phyloP scores from a whole-genome alignment of 2,888 invertebrate species.

The Phortica okadai region DNA sequence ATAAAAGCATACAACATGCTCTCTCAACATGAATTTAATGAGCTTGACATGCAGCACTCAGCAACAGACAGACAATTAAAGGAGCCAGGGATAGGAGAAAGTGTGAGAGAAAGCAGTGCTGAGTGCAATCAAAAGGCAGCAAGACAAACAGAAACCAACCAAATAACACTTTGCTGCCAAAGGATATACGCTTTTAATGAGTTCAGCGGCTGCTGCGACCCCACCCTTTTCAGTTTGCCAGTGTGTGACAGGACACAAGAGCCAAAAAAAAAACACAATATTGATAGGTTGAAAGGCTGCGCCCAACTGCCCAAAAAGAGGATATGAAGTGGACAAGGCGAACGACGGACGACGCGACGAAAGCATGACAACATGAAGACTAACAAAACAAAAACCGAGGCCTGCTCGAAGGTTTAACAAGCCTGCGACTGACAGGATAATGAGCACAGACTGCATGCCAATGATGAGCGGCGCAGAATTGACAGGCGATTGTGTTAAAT shows the following conservation, averaged over 20 bases:
- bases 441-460: neutral
- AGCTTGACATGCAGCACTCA: slow-evolving; percentile 3
- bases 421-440: slow-evolving; percentile 15
- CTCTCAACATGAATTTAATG: slow-evolving; percentile 17
- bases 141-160: neutral
- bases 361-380: neutral
- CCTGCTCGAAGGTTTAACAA: neutral
- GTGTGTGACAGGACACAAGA: neutral
- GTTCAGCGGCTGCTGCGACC: neutral
- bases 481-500: slow-evolving; percentile 36
- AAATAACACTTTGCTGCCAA: slow-evolving; percentile 5
- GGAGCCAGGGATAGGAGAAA: neutral
- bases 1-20: slow-evolving; percentile 13
- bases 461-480: slow-evolving; percentile 22
- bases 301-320: neutral
- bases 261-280: neutral
- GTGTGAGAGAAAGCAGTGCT: neutral
- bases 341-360: neutral
- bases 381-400: neutral
- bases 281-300: neutral
- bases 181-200: slow-evolving; percentile 24
- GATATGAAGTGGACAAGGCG: neutral
- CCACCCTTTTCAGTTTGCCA: neutral
- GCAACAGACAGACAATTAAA: neutral
- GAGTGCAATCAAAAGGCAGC: neutral